Percentiles rank a stretch among this genome's conserved stretches.
Evolutionary conservation across 2,113 vertebrate species (phyloP).

Genomic region (Dendrocopos noguchii): DNA sequence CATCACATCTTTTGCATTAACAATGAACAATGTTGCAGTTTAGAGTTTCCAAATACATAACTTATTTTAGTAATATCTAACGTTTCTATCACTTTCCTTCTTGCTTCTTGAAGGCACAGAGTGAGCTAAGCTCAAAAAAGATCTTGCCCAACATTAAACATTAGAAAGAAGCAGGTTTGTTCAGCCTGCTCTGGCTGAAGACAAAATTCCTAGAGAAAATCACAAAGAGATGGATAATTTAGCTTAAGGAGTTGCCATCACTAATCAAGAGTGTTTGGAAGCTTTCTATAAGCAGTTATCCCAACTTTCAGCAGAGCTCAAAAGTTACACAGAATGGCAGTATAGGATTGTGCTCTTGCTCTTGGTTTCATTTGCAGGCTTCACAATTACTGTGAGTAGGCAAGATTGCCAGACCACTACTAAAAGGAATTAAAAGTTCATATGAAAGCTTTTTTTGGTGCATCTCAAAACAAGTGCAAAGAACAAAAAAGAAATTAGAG

Average conservation of each 20-base stretch:
- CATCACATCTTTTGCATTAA: background rate
- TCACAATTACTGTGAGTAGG: background rate
- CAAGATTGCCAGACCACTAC: background rate
- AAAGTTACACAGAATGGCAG: accelerated
- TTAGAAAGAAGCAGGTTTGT: background rate
- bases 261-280: background rate
- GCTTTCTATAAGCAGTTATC: background rate
- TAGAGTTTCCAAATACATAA: background rate
- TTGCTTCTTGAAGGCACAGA: background rate
- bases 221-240: background rate
- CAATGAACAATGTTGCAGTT: background rate
- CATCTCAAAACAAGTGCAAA: background rate
- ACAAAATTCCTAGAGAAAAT: background rate
- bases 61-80: background rate
- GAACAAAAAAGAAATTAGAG: background rate
- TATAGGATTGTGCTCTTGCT: background rate
- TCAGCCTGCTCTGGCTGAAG: background rate
- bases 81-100: background rate
- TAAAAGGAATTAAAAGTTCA: background rate
- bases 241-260: background rate
- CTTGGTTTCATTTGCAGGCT: background rate
- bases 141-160: background rate
- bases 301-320: background rate
- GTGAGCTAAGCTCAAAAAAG: background rate
- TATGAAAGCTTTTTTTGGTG: background rate